phyloP scores from a whole-genome alignment of 2,797 vertebrate species.

The Falco concolor region DNA sequence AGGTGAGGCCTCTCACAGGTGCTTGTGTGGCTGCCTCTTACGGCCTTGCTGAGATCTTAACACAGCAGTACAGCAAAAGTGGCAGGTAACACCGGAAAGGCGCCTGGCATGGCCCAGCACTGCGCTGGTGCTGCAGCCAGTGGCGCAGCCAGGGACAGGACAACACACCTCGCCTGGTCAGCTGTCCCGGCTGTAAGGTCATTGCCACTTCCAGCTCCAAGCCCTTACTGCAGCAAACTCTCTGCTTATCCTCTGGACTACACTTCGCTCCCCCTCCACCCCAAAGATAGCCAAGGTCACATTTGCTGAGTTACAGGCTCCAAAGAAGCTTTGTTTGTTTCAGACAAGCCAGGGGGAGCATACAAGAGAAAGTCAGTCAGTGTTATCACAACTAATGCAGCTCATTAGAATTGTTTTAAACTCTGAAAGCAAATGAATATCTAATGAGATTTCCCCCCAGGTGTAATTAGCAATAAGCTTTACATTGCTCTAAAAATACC shows the following conservation, averaged over 20 bases:
- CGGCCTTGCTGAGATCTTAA: fast-evolving
- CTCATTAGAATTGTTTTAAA: slow-evolving; percentile 73
- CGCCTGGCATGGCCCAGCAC: fast-evolving
- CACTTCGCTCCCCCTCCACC: neutral
- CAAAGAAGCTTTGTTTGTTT: slow-evolving; percentile 13
- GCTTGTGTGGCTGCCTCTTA: neutral
- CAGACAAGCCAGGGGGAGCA: slow-evolving; percentile 40
- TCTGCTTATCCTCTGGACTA: neutral
- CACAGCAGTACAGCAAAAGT: neutral
- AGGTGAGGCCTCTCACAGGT: neutral
- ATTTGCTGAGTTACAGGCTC: neutral
- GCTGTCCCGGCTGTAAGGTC: neutral
- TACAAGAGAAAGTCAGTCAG: slow-evolving; percentile 41
- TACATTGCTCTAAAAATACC: slow-evolving; percentile 73
- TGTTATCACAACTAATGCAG: slow-evolving; percentile 51
- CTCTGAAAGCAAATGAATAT: slow-evolving; percentile 64
- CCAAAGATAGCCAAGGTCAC: slow-evolving; percentile 43
- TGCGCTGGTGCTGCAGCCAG: neutral
- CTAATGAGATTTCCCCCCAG: slow-evolving; percentile 73
- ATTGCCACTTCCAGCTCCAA: neutral
- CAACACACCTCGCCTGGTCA: fast-evolving
- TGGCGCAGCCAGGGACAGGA: neutral
- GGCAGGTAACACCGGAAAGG: neutral
- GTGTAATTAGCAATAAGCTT: slow-evolving; percentile 73
- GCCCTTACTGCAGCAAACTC: neutral